These are phyloP conservation scores for Takifugu ocellatus DNA, from an alignment of 2,797 vertebrate genomes.

Conservation along the genomic window DNA sequence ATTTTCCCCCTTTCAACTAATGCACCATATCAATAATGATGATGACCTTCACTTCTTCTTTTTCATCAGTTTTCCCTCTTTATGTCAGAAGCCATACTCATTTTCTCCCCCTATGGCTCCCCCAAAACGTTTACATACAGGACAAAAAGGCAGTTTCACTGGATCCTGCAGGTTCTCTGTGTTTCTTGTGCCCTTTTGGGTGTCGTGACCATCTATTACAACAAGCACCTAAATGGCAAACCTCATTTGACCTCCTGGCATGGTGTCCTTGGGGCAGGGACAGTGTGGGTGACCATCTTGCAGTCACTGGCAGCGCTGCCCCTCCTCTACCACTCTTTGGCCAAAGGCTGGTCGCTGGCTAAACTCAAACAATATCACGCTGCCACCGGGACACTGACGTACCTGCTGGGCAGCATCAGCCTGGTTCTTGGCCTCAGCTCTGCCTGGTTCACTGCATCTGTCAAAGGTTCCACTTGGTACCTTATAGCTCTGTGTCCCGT, in stretches of 20 bases:
- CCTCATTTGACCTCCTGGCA: conserved; percentile 91
- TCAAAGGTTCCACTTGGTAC: conserved; percentile 82
- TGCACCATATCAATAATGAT: too few relatives aligned
- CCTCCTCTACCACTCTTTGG: conserved; percentile 85
- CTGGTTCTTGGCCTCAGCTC: conserved; percentile 88
- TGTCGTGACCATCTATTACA: conserved; percentile 80
- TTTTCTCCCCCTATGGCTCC: conserved; percentile 89
- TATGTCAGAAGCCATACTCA: conserved; percentile 92
- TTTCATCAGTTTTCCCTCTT: conserved; percentile 86
- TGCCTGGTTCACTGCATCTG: conserved; percentile 82
- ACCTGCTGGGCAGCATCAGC: conserved; percentile 85
- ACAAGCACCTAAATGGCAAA: conserved; percentile 87
- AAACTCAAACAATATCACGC: conserved; percentile 93
- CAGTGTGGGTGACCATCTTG: conserved; percentile 71
- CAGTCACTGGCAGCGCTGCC: conserved; percentile 83
- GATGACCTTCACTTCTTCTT: conserved; percentile 38
- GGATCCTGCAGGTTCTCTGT: conserved; percentile 87
- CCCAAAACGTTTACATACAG: conserved; percentile 81
- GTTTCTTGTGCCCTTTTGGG: conserved; percentile 80
- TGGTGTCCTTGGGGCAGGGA: conserved; percentile 81
- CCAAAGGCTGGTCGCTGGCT: conserved; percentile 88
- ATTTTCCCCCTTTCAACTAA: not conserved
- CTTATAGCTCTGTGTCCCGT: conserved; percentile 79
- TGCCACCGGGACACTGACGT: conserved; percentile 84
- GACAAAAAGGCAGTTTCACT: conserved; percentile 84